Percentiles rank a stretch among this genome's conserved stretches.
Conservation (phyloP, 2,797 vertebrate species). For the Pseudochirops cupreus region DNA sequence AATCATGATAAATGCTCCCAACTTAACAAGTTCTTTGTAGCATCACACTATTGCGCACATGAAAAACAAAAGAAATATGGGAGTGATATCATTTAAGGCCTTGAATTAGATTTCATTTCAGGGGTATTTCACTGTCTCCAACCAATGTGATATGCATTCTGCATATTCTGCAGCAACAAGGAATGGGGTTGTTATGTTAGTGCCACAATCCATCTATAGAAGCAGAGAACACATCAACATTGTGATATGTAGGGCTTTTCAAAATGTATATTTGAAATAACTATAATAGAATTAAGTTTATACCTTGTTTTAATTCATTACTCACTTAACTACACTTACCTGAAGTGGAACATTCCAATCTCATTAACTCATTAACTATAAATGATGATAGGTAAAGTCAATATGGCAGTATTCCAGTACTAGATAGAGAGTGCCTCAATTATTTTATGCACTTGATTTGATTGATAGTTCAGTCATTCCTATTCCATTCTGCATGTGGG, state of each 20-base stretch:
- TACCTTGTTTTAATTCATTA: background rate
- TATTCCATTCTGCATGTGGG: conserved; percentile 27
- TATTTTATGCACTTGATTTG: conserved; percentile 22
- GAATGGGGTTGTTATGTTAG: background rate
- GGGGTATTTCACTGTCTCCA: background rate
- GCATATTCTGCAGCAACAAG: background rate
- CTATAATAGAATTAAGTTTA: conserved; percentile 6
- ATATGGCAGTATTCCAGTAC: background rate
- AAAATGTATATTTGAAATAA: conserved; percentile 11
- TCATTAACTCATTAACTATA: conserved; percentile 28
- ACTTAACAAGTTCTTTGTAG: conserved; percentile 49
- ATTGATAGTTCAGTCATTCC: background rate
- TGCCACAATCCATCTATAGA: background rate
- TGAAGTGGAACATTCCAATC: background rate
- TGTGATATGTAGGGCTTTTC: background rate
- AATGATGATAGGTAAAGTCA: conserved; percentile 37
- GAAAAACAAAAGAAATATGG: conserved; percentile 58
- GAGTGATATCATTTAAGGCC: background rate
- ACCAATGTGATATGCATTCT: background rate
- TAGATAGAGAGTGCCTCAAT: conserved; percentile 4
- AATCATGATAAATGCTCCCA: conserved; percentile 49
- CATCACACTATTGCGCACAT: background rate
- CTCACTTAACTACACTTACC: conserved; percentile 52
- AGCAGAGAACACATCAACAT: background rate
- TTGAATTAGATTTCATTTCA: conserved; percentile 46